phyloP scores from a whole-genome alignment of 2,113 vertebrate species.

The Poeciliopsis retropinna region DNA sequence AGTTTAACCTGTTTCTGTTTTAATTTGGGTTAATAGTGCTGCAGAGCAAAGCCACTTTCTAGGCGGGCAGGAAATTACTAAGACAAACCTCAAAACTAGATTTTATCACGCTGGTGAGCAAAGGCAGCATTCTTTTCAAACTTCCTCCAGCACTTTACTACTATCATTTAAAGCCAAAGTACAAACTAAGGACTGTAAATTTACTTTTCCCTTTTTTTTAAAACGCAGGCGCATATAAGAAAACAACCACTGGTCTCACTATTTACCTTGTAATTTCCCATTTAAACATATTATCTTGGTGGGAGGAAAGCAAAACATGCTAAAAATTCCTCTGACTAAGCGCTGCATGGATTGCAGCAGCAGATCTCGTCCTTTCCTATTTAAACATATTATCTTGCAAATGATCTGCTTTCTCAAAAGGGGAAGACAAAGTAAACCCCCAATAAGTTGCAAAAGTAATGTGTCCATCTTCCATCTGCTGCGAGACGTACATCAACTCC shows the following conservation, averaged over 20 bases:
- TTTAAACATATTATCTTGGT: background rate
- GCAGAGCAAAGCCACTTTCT: slow-evolving; percentile 32
- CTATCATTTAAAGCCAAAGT: background rate
- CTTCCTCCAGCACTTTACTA: background rate
- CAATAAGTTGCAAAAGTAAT: background rate
- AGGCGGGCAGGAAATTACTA: slow-evolving; percentile 56
- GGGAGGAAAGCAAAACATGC: background rate
- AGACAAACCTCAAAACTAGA: slow-evolving; percentile 28
- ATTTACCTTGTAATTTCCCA: background rate
- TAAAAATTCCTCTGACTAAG: background rate
- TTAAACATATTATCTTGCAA: too few relatives aligned
- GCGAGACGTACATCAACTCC: background rate
- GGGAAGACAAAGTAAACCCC: background rate
- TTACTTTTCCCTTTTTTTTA: background rate
- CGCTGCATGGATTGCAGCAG: too few relatives aligned
- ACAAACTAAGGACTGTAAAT: background rate
- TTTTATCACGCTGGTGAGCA: slow-evolving; percentile 6
- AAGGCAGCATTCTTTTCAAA: background rate
- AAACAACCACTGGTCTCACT: background rate
- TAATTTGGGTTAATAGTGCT: slow-evolving; percentile 27
- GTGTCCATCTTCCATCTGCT: background rate
- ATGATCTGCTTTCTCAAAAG: too few relatives aligned
- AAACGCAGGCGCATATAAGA: background rate
- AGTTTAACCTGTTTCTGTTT: slow-evolving; percentile 7
- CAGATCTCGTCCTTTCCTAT: too few relatives aligned